Conservation (phyloP, 2,797 vertebrate species). For the Erithacus rubecula region DNA sequence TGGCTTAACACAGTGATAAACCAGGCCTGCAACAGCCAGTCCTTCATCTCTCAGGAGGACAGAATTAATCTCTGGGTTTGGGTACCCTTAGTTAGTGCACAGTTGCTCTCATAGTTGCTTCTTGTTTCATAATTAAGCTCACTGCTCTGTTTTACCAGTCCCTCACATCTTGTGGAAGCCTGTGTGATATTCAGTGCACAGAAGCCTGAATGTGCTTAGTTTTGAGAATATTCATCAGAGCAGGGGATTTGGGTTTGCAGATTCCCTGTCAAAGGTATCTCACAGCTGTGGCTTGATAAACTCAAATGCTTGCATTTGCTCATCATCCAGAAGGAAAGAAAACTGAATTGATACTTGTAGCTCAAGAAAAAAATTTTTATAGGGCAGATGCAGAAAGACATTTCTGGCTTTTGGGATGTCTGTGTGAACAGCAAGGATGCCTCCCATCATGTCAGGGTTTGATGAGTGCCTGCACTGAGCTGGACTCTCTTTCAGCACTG, state of each 20-base stretch:
- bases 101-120: not conserved
- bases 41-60: not conserved
- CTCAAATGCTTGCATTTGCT: not conserved
- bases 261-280: slow-evolving; percentile 22
- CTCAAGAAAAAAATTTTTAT: not conserved
- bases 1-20: not conserved
- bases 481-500: not conserved
- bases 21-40: not conserved
- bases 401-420: slow-evolving; percentile 18
- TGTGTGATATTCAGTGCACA: not conserved
- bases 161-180: not conserved
- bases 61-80: not conserved
- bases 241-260: not conserved
- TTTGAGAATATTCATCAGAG: slow-evolving; percentile 28
- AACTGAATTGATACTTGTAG: not conserved
- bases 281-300: not conserved
- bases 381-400: slow-evolving; percentile 21
- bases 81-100: not conserved
- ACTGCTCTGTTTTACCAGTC: not conserved
- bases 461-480: not conserved
- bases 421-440: not conserved
- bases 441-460: not conserved
- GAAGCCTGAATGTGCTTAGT: not conserved
- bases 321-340: not conserved
- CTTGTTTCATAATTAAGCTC: not conserved